Conservation (phyloP, 2,113 vertebrate genomes). For the Poeciliopsis retropinna region DNA sequence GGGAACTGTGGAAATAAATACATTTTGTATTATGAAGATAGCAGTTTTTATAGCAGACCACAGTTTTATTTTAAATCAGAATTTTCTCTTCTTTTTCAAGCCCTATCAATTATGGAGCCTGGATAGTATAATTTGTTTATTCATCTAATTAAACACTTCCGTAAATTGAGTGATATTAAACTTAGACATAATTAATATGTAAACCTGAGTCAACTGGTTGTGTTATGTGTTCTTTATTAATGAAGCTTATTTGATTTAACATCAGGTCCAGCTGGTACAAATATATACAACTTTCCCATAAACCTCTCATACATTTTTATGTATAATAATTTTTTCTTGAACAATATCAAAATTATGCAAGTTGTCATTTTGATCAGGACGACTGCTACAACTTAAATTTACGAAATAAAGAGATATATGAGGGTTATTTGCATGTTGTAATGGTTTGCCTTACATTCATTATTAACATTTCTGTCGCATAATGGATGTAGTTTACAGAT, state of each 20-base stretch:
- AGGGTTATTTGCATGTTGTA: background rate
- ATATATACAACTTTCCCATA: background rate
- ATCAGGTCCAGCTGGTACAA: too few species aligned
- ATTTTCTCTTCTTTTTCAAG: too few species aligned
- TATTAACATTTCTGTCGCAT: background rate
- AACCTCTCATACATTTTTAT: background rate
- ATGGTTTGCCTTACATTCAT: background rate
- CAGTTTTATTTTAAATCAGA: too few species aligned
- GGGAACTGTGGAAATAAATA: too few species aligned
- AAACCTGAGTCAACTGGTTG: too few species aligned
- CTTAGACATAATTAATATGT: background rate
- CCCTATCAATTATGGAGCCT: background rate
- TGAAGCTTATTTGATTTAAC: too few species aligned
- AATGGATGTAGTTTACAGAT: background rate
- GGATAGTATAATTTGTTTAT: background rate
- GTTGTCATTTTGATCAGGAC: background rate
- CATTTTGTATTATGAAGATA: too few species aligned
- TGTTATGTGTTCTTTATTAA: too few species aligned
- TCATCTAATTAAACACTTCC: background rate
- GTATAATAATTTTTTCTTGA: background rate
- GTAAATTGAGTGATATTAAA: background rate
- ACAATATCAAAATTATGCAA: background rate
- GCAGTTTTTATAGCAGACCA: too few species aligned
- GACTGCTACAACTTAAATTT: background rate
- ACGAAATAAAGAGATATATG: background rate